phyloP scores from a whole-genome alignment of 2,113 vertebrate species.

The Esox niger region DNA sequence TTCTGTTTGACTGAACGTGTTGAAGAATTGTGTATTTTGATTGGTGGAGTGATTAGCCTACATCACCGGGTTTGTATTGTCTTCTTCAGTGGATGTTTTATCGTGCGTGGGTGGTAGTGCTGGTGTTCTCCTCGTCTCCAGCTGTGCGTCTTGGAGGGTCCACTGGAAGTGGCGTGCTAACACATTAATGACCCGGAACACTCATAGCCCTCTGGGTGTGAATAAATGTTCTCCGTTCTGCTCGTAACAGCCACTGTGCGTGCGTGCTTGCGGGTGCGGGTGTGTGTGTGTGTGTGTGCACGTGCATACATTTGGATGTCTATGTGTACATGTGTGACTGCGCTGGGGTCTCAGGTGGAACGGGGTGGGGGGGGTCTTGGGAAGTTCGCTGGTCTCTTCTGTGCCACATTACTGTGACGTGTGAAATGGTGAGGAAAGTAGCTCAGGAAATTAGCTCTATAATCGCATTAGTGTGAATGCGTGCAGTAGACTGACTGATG shows the following conservation, averaged over 20 bases:
- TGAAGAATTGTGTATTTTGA: too few relatives aligned
- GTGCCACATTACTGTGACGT: conserved; percentile 76
- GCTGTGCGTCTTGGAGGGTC: conserved; percentile 12
- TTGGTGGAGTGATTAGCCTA: too few relatives aligned
- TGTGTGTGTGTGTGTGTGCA: conserved; percentile 6
- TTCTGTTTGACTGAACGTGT: too few relatives aligned
- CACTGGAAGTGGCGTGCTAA: conserved; percentile 21
- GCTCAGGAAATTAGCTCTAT: conserved; percentile 90
- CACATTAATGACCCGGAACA: conserved; percentile 29
- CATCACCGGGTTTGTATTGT: neutral
- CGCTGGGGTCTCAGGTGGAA: conserved; percentile 41
- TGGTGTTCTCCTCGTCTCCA: conserved; percentile 1
- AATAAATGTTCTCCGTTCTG: conserved; percentile 21
- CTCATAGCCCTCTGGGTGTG: conserved; percentile 28
- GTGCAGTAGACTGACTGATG: conserved; percentile 77
- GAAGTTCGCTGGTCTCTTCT: conserved; percentile 52
- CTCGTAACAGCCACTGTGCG: conserved; percentile 13
- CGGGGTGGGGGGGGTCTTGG: neutral
- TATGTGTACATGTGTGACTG: conserved; percentile 6
- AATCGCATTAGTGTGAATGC: conserved; percentile 88
- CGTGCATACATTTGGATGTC: neutral
- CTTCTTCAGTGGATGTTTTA: too few relatives aligned
- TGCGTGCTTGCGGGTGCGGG: neutral
- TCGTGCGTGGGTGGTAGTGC: neutral
- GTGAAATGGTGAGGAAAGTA: conserved; percentile 83